These are phyloP conservation scores for Holothuria scabra DNA, from an alignment of 53 echinoderm and acorn worm species.

Conservation along the genomic window DNA sequence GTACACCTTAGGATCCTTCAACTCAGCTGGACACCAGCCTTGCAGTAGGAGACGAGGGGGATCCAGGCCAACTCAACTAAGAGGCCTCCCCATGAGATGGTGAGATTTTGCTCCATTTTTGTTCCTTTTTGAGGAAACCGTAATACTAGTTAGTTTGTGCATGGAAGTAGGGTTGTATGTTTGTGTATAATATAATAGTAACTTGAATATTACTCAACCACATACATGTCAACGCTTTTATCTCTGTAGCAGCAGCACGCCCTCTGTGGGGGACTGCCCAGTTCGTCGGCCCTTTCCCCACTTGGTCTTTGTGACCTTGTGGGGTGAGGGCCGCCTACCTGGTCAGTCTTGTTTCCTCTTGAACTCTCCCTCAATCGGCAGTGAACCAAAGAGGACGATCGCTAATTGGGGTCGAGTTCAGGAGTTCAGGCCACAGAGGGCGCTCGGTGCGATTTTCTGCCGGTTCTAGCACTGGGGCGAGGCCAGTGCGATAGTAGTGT, in stretches of 20 bases:
- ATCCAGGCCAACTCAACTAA: background rate
- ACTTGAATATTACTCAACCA: too few relatives aligned
- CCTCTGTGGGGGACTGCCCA: conserved; percentile 5
- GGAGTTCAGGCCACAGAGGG: background rate
- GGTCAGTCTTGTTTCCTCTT: conserved; percentile 5
- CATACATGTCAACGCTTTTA: background rate
- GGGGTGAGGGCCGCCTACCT: conserved; percentile 11
- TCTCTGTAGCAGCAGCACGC: conserved; percentile 18
- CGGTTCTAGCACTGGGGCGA: conserved; percentile 6
- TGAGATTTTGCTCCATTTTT: background rate
- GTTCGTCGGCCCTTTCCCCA: conserved; percentile 14
- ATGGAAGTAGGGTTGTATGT: too few relatives aligned
- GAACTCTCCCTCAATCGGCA: conserved; percentile 22
- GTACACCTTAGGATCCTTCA: background rate
- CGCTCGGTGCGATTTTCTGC: conserved; percentile 9
- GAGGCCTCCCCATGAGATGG: background rate
- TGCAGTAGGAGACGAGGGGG: conserved; percentile 8
- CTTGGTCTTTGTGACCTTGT: background rate
- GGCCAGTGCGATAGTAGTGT: conserved; percentile 14
- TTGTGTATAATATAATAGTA: too few relatives aligned
- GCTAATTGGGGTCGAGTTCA: conserved; percentile 11
- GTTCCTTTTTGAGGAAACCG: background rate
- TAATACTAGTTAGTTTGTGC: too few relatives aligned
- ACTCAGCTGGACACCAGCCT: background rate
- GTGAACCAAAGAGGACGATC: background rate